These are phyloP conservation scores for Sphaeridia pumilis DNA, from an alignment of 2,888 invertebrate species.

Conservation along the genomic window DNA sequence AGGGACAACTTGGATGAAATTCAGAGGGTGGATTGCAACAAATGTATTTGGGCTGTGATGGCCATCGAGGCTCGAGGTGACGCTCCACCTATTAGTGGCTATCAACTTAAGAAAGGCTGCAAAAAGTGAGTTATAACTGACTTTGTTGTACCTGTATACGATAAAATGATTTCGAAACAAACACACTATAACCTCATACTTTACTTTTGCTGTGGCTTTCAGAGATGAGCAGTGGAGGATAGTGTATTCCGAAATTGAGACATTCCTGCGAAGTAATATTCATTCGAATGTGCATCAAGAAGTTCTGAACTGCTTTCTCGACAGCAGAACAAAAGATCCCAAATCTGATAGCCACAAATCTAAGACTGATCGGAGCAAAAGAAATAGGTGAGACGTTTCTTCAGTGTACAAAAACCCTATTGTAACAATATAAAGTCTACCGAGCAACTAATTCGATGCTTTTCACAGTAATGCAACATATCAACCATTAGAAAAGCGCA, in stretches of 20 bases:
- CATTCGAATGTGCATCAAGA: constrained; percentile 66
- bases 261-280: constrained; percentile 62
- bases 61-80: constrained; percentile 34
- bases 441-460: background rate
- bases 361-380: background rate
- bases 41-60: constrained; percentile 32
- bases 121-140: constrained; percentile 38
- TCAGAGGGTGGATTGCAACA: constrained; percentile 31
- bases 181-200: too few relatives aligned
- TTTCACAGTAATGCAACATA: background rate
- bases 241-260: constrained; percentile 81
- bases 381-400: constrained; percentile 1
- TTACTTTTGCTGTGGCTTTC: constrained; percentile 17
- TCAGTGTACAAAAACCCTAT: background rate
- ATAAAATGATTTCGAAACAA: too few relatives aligned
- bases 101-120: constrained; percentile 41
- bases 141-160: background rate
- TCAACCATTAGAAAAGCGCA: background rate
- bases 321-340: constrained; percentile 9
- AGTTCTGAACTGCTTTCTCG: constrained; percentile 61
- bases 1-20: constrained; percentile 27
- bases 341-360: background rate
- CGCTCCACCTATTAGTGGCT: constrained; percentile 36
- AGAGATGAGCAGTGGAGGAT: constrained; percentile 81
- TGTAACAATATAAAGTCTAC: background rate